Evolutionary conservation across 2,797 vertebrate species (phyloP), one percentile per base, ranked within the genome.

Genomic region (Chelon auratus): DNA sequence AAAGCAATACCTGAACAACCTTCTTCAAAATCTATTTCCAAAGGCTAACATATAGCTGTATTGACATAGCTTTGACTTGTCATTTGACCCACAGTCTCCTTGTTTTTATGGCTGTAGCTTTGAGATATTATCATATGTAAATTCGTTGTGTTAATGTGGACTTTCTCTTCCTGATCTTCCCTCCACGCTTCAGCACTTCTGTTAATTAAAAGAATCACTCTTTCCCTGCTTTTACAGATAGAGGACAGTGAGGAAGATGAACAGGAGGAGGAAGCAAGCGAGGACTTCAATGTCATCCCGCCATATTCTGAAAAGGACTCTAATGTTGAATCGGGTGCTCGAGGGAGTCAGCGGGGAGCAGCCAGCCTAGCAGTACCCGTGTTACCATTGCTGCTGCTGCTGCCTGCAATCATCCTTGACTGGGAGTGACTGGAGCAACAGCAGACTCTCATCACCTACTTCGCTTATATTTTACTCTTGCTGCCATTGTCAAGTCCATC

Each of bases 271-370:
- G 86, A 86, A 54, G 82, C 63, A 18, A 88, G 76, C 3, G 87
- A 93, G 30, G 85, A 91, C 40, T 94, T 95, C 73, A 93, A 93
- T 52, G 73, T 94, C 47, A 95, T 95, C 74, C 94, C 93, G 0
- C 90, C 93, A 0, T 95, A 93, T 78, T 94, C 92, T 0, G 94
- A 95, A 65, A 95, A 95, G 81, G 92, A 94, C 84, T 91, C 89
- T 13, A 87, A 91, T 69, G 75, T 85, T 43, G 93, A 90, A 61
- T 94, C 93, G 0, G 90, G 89, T 62, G 86, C 93, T 3, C 84
- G 80, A 40, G 91, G 91, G 59, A 91, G 92, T 65, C 90, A 89
- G 80, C 79, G 51, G 11, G 92, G 83, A 56, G 78, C 81, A 7
- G 78, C 85, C 20, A 51, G 71, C 69, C 77, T 39, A 56, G 69